phyloP scores from a whole-genome alignment of 2,888 invertebrate genomes.

The Lamellibrachia columna region DNA sequence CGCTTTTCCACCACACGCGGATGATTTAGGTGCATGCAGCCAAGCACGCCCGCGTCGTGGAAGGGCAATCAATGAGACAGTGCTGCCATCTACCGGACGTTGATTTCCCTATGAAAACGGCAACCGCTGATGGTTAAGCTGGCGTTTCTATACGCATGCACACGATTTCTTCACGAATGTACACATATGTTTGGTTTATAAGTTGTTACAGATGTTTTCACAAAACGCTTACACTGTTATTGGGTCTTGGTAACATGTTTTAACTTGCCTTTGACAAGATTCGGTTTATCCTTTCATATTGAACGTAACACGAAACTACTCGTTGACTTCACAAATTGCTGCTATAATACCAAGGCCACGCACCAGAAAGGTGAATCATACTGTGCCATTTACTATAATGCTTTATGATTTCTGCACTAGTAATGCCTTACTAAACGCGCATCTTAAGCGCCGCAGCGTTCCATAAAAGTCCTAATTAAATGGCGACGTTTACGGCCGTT shows the following conservation, averaged over 20 bases:
- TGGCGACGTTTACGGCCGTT: background rate
- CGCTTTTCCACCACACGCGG: background rate
- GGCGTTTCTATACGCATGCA: background rate
- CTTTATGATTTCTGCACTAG: background rate
- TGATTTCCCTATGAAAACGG: background rate
- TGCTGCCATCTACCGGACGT: conserved; percentile 3
- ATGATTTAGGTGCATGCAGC: background rate
- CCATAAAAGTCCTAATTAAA: background rate
- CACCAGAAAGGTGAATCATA: background rate
- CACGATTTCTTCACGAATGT: background rate
- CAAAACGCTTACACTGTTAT: no score
- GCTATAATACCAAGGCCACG: no score
- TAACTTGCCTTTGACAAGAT: no score
- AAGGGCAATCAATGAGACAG: background rate
- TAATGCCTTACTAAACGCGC: background rate
- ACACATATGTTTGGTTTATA: background rate
- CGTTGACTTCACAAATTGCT: no score
- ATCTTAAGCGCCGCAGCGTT: background rate
- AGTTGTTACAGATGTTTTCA: no score
- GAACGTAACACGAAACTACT: no score
- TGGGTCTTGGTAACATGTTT: no score
- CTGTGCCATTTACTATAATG: background rate
- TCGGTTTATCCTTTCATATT: no score
- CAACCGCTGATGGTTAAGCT: background rate
- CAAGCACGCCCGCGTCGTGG: background rate